Evolutionary conservation across 2,797 vertebrate species (phyloP).

Genomic region (Hippopotamyrus pictus): DNA sequence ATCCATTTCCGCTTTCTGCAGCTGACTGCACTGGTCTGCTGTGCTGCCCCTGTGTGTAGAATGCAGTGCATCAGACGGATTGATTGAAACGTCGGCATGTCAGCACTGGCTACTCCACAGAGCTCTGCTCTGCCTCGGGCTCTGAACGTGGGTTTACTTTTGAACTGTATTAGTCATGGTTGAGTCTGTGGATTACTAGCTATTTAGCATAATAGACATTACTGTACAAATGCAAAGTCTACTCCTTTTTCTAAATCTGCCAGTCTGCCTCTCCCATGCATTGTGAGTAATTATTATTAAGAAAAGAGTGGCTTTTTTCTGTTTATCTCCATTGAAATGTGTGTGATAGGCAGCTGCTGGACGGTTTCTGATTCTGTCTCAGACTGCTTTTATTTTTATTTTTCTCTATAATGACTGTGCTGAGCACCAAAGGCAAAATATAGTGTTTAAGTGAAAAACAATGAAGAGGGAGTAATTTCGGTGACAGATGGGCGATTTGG

Average conservation of each 20-base stretch:
- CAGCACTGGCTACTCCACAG: not conserved
- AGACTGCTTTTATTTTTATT: not conserved
- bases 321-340: not conserved
- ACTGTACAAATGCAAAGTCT: not conserved
- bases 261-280: not conserved
- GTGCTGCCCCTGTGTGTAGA: not conserved
- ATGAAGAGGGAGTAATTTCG: not conserved
- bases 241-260: not conserved
- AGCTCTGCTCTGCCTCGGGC: not conserved
- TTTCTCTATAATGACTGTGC: not conserved
- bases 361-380: not conserved
- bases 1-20: not conserved
- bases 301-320: not conserved
- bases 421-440: not conserved
- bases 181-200: not conserved
- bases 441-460: not conserved
- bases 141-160: not conserved
- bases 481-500: not conserved
- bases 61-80: not conserved
- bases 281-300: not conserved
- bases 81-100: not conserved
- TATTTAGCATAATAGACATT: not conserved
- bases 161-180: conserved; percentile 1
- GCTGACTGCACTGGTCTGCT: not conserved
- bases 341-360: not conserved